These are phyloP conservation scores for Pipra filicauda DNA, from an alignment of 2,113 vertebrate genomes.

Conservation along the genomic window DNA sequence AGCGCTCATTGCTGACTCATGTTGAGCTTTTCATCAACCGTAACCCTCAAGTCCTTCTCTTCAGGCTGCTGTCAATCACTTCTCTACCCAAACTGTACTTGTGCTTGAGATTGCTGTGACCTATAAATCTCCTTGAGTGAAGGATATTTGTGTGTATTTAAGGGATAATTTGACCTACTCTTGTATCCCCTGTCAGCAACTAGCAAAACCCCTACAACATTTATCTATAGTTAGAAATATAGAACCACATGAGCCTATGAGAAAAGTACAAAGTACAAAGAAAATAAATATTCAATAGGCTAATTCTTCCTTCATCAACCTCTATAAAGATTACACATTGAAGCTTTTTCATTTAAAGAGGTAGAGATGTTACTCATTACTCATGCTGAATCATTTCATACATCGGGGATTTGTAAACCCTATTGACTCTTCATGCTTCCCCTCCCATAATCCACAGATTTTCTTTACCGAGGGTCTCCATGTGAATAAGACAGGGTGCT, in stretches of 20 bases:
- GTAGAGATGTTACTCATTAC: neutral
- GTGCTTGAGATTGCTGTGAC: neutral
- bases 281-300: neutral
- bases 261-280: neutral
- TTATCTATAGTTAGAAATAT: neutral
- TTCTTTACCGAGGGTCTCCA: neutral
- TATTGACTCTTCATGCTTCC: neutral
- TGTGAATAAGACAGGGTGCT: neutral
- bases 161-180: neutral
- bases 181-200: neutral
- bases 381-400: neutral
- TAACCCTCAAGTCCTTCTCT: neutral
- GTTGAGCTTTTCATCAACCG: neutral
- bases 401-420: neutral
- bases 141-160: neutral
- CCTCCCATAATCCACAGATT: neutral
- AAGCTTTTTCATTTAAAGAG: neutral
- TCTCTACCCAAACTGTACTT: neutral
- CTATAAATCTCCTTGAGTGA: neutral
- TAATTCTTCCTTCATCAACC: neutral
- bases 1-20: accelerated
- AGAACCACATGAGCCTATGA: neutral
- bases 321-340: neutral
- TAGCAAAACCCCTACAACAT: neutral
- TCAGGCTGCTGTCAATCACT: neutral